Evolutionary conservation across 1,140 invertebrate genomes (phyloP).

Genomic region (Drosophila pallidifrons): DNA sequence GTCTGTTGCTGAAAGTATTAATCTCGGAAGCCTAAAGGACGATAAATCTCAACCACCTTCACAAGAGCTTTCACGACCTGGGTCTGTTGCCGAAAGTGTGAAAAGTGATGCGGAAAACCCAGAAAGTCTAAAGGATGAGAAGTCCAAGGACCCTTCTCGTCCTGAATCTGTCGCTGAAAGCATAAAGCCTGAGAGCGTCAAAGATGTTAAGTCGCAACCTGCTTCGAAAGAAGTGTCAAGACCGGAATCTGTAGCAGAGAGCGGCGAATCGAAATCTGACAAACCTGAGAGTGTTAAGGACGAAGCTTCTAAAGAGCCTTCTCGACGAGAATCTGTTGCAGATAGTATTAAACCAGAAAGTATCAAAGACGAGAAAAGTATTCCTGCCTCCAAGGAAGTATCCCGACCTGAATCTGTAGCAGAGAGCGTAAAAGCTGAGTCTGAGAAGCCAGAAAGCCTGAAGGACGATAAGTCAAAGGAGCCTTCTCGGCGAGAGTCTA

Average conservation of each 20-base stretch:
- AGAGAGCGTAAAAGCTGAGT: slow-evolving; percentile 19
- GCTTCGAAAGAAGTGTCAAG: slow-evolving; percentile 43
- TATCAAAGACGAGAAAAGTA: slow-evolving; percentile 44
- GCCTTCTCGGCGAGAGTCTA: slow-evolving; percentile 26
- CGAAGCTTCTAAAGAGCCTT: slow-evolving; percentile 35
- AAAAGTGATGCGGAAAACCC: slow-evolving; percentile 28
- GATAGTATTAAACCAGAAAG: slow-evolving; percentile 11
- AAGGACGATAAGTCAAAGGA: slow-evolving; percentile 29
- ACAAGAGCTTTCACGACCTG: slow-evolving; percentile 29
- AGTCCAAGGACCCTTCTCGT: slow-evolving; percentile 23
- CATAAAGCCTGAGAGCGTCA: slow-evolving; percentile 35
- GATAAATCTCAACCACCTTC: slow-evolving; percentile 40
- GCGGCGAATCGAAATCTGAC: slow-evolving; percentile 33
- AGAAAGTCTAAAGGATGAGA: slow-evolving; percentile 9
- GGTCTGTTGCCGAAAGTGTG: slow-evolving; percentile 30
- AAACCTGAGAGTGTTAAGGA: slow-evolving; percentile 31
- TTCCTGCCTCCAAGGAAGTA: slow-evolving; percentile 23
- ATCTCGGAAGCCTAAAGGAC: slow-evolving; percentile 20
- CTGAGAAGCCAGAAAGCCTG: slow-evolving; percentile 21
- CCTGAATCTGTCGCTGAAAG: slow-evolving; percentile 37
- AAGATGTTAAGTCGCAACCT: slow-evolving; percentile 29
- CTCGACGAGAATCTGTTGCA: slow-evolving; percentile 48
- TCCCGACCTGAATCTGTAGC: slow-evolving; percentile 38
- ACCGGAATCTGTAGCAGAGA: slow-evolving; percentile 44
- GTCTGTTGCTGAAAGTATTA: slow-evolving; percentile 34